Evolutionary conservation across 2,113 vertebrate species (phyloP).

Genomic region (Aegotheles bennettii): DNA sequence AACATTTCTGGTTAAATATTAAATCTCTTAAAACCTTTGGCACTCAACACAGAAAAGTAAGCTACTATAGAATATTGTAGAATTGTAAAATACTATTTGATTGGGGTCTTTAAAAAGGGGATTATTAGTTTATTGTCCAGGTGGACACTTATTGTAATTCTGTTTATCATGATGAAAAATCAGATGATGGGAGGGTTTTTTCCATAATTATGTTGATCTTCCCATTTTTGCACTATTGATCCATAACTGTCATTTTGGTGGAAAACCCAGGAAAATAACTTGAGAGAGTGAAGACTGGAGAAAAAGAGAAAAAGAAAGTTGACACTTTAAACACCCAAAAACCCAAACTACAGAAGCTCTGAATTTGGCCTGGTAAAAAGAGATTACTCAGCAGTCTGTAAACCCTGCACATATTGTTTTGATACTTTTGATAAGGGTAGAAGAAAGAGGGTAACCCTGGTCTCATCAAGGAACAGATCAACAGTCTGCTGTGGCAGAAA

Average conservation of each 20-base stretch:
- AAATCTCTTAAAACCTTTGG: not conserved
- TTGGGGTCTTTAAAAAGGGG: not conserved
- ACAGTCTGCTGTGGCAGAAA: not conserved
- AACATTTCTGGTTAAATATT: constrained; percentile 36
- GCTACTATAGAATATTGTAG: not conserved
- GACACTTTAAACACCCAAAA: not conserved
- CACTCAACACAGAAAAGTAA: not conserved
- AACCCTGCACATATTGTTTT: not conserved
- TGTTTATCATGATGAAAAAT: not conserved
- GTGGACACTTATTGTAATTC: not conserved
- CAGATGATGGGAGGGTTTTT: not conserved
- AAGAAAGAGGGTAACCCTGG: not conserved
- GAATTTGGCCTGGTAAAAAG: not conserved
- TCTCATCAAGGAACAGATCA: not conserved
- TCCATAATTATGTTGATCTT: not conserved
- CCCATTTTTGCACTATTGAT: not conserved
- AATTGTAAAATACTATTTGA: not conserved
- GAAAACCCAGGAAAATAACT: not conserved
- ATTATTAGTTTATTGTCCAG: not conserved
- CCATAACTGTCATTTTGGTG: not conserved
- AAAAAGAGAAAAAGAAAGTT: not conserved
- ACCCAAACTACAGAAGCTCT: not conserved
- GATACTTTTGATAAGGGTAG: not conserved
- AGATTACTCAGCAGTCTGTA: not conserved
- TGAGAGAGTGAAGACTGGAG: not conserved